Evolutionary conservation across 2,888 invertebrate genomes (phyloP), one percentile per base, ranked within the genome.

Genomic region (Corbicula japonica): DNA sequence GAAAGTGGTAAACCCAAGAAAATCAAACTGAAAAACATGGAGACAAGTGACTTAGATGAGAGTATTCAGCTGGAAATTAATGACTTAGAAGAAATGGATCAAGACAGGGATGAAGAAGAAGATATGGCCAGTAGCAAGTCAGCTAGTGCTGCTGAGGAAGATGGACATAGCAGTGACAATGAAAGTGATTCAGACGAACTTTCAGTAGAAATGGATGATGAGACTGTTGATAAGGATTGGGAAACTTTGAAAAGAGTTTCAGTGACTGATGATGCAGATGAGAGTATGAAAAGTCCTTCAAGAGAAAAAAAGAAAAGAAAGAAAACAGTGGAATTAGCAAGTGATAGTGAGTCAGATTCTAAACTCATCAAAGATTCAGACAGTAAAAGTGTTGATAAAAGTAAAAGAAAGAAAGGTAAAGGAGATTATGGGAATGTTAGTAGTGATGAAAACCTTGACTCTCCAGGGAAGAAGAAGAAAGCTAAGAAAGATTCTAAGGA

Each of bases 21-120:
- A 23, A 61, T n/a, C 0, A 63, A 56, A n/a, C 15, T 54, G 23
- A 72, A 54, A 54, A 54, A 61, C 18, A 71, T 62, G 4, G 46
- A 60, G 28, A 61, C 60, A 35, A 61, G 28, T 28, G 61, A 60
- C 10, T 18, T 50, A 32, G 48, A 65, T 34, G 61, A 61, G 23
- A 30, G n/a, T 54, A 52, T 54, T 28, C 21, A 66, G 32, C 23
- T 54, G 41, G 66, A 66, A 41, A 66, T 54, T 30, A 41, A 35
- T 41, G 66, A 44, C n/a, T 38, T 52, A 18, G 54, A 66, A 26
- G 21, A 12, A 30, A 35, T 58, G 46, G 58, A 69, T 0, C 8
- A 10, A 2, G 58, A 21, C 6, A n/a, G 12, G 30, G 38, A 58
- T 58, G 46, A 69, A 58, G 48, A 41, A n/a, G 30, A 52, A 46